Evolutionary conservation across 2,113 vertebrate genomes (phyloP), one percentile per base, ranked within the genome.

Genomic region (Phoxinus phoxinus): DNA sequence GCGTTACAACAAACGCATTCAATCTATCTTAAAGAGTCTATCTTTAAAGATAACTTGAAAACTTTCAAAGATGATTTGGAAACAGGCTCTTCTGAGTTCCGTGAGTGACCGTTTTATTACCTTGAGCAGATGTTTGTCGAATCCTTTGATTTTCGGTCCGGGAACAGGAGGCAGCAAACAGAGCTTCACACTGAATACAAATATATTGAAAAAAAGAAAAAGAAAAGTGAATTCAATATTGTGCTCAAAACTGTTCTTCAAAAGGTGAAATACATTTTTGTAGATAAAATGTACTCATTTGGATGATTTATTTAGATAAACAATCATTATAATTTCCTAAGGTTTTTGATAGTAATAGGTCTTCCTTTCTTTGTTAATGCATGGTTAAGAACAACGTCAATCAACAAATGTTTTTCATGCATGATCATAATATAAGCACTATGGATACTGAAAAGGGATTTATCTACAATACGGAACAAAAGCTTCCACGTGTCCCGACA

Each of bases 141-240:
- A 96, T 91, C 98, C 98, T 94, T 95, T 97, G 90, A 99, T 99
- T 93, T 98, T 99, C 1, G 98, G 98, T 86, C 97, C 97, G 0
- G 97, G 98, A 88, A 99, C 95, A 15, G 98, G 97, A 8, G 97
- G 98, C 67, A 99, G 91, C 83, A 99, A 92, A 83, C 92, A 97
- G 74, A 94, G 92, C 91, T 97, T 93, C 94, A 99, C 93, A 90
- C 98, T 99, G 37, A 65, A 94, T 89, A 87, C 71, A 32, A 9
- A 90, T 35, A 85, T 10, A 9, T 56, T 56, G 0, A 2, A 0
- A 5, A 19, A 19, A 21, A 75, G 1, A 8, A 89, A 19, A 90
- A 63, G 10, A 84, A 19, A 59, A 46, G 86, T 7, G 11, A 46
- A 63, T 13, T 61, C 59, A 27, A 61, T n/a, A 61, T n/a, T 61